phyloP scores from a whole-genome alignment of 2,888 invertebrate genomes.

The Iphiclides podalirius region DNA sequence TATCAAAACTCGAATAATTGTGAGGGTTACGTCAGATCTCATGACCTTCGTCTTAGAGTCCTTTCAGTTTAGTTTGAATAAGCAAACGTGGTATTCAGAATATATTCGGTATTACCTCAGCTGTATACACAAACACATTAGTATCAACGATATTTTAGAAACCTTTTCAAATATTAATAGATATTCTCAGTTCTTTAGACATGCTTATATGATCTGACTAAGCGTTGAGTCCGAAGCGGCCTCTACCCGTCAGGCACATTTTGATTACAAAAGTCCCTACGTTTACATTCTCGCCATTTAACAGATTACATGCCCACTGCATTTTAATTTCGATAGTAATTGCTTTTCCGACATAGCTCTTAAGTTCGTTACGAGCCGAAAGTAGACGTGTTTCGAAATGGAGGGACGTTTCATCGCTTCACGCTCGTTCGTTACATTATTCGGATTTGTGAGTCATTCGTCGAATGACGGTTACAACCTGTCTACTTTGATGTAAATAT shows the following conservation, averaged over 20 bases:
- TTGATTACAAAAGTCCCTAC: slow-evolving; percentile 13
- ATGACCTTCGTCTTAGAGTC: too few species aligned
- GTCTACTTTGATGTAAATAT: slow-evolving; percentile 15
- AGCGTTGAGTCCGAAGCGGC: too few species aligned
- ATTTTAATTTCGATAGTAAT: slow-evolving; percentile 24
- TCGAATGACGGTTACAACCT: slow-evolving; percentile 16
- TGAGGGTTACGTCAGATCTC: too few species aligned
- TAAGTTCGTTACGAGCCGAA: slow-evolving; percentile 23
- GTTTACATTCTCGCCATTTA: slow-evolving; percentile 16
- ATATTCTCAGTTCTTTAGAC: too few species aligned
- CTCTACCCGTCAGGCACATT: slow-evolving; percentile 1
- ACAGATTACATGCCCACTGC: slow-evolving; percentile 24
- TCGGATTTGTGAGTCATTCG: slow-evolving; percentile 22
- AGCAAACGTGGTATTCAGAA: too few species aligned
- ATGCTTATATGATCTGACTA: too few species aligned
- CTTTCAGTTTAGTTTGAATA: too few species aligned
- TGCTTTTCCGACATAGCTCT: slow-evolving; percentile 21
- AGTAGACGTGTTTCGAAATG: slow-evolving; percentile 24
- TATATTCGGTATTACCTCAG: too few species aligned
- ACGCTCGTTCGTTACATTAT: slow-evolving; percentile 19
- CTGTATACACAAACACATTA: too few species aligned
- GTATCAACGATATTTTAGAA: too few species aligned
- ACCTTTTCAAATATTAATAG: too few species aligned
- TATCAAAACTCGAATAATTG: too few species aligned
- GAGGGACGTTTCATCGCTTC: slow-evolving; percentile 22